Percentiles rank a stretch among this genome's conserved stretches.
Evolutionary conservation across 2,888 invertebrate species (phyloP).

Genomic region (Oscheius sp.): DNA sequence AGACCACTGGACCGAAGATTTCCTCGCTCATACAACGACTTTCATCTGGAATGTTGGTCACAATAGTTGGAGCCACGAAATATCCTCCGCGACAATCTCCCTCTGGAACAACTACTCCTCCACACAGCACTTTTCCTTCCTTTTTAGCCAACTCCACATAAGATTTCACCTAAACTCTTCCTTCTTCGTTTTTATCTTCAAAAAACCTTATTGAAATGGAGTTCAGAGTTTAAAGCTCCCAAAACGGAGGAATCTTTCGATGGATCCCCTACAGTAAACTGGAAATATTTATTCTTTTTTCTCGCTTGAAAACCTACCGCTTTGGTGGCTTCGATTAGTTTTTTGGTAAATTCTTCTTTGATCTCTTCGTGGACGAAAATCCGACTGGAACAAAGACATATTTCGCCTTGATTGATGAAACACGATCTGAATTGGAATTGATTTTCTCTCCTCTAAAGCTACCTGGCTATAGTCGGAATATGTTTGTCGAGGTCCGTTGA

Average conservation of each 20-base stretch:
- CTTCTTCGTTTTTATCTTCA: no score
- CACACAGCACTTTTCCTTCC: slow-evolving; percentile 72
- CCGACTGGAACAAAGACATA: slow-evolving; percentile 75
- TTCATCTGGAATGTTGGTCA: slow-evolving; percentile 71
- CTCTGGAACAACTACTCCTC: slow-evolving; percentile 70
- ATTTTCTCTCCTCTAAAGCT: no score
- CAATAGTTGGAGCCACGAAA: slow-evolving; percentile 73
- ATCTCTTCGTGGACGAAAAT: slow-evolving; percentile 74
- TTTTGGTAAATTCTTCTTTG: slow-evolving; percentile 72
- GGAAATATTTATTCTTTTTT: neutral
- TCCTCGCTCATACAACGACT: slow-evolving; percentile 74
- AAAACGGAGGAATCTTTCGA: slow-evolving; percentile 55
- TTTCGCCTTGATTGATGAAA: slow-evolving; percentile 76
- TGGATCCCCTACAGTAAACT: slow-evolving; percentile 61
- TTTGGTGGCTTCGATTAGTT: slow-evolving; percentile 66
- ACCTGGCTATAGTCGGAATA: slow-evolving; percentile 70
- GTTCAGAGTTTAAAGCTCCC: slow-evolving; percentile 73
- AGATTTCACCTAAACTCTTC: no score
- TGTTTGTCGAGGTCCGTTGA: slow-evolving; percentile 74
- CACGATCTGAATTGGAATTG: slow-evolving; percentile 70
- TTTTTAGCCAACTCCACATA: slow-evolving; percentile 70
- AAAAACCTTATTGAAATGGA: slow-evolving; percentile 73
- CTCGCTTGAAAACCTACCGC: slow-evolving; percentile 38
- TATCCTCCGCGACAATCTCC: slow-evolving; percentile 72
- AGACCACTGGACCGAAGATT: slow-evolving; percentile 76